Evolutionary conservation across 2,888 invertebrate species (phyloP), one percentile per base, ranked within the genome.

Genomic region (Drosophila formosana): DNA sequence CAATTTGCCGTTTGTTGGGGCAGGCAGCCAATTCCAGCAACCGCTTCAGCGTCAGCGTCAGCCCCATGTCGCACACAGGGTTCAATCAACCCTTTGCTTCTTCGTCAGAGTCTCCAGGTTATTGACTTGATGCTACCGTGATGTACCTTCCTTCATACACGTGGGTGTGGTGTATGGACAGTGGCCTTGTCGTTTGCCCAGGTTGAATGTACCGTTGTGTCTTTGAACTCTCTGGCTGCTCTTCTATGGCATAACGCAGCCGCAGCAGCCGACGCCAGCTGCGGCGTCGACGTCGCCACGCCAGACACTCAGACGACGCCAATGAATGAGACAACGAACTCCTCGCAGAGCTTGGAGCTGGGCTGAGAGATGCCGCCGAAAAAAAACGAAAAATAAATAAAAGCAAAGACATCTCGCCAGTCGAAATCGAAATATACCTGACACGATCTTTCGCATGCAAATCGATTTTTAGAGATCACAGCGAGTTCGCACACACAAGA

Each of bases 321-420:
- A 69, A 87, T 88, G 86, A 86, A 88, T 87, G 82, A 87, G 80
- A 72, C 86, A 87, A 77, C 87, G 86, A 87, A 87, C 86, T 82
- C 58, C 9, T n/a, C 11, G 26, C 37, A 37, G 37, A 23, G 25
- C 45, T 45, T 4, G 11, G n/a, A 37, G 37, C 37, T n/a, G 13
- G 2, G 25, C 13, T 26, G 4, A 53, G 64, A 78, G 67, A 50
- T 58, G 71, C 65, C 75, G 53, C 81, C 80, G 26, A 72, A 79
- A 68, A 63, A 30, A 49, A 28, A 32, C n/a, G n/a, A 55, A 26
- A 47, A 55, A 60, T 8, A 23, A 25, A 63, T 68, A 57, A 70
- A 73, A 69, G 41, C 34, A 32, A 58, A 41, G 39, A 57, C 62
- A 32, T 66, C 25, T 66, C 26, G 45, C 50, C 81, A 82, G 72